These are phyloP conservation scores for Calonectris borealis DNA, from an alignment of 2,113 vertebrate genomes.

Conservation along the genomic window DNA sequence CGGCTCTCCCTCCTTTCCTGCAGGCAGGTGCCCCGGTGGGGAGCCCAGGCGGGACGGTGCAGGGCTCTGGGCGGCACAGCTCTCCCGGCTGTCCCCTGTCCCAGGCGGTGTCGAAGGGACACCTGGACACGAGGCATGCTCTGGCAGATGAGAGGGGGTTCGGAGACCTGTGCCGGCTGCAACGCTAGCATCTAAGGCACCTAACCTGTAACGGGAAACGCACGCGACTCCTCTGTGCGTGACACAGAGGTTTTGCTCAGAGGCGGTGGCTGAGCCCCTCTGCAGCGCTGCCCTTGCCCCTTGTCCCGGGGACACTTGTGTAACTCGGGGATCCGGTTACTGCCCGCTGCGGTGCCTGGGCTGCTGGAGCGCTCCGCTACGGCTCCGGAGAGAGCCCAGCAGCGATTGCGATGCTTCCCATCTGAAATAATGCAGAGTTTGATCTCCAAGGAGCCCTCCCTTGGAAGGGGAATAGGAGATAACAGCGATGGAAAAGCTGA, in stretches of 20 bases:
- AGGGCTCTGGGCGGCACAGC: not conserved
- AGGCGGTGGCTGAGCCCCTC: not conserved
- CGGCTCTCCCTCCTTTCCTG: not conserved
- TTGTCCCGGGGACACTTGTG: not conserved
- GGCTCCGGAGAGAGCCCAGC: not conserved
- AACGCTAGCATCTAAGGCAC: fast-evolving
- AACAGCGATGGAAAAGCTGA: not conserved
- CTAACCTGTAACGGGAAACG: fast-evolving
- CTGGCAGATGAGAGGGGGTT: fast-evolving
- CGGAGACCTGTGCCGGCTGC: not conserved
- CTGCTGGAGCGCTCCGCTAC: not conserved
- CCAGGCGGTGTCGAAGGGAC: fast-evolving
- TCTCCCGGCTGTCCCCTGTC: not conserved
- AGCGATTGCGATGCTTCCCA: fast-evolving
- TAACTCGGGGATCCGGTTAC: constrained; percentile 6
- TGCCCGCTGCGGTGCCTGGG: not conserved
- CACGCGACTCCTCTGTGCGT: fast-evolving
- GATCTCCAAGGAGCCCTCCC: not conserved
- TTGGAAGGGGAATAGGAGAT: not conserved
- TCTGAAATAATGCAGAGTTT: fast-evolving
- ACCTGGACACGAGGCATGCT: fast-evolving
- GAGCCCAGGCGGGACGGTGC: not conserved
- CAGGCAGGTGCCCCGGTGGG: not conserved
- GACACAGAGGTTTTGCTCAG: not conserved
- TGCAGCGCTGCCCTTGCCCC: not conserved